These are phyloP conservation scores for Cremastinae sp. DNA, from an alignment of 2,888 invertebrate species.

Conservation along the genomic window DNA sequence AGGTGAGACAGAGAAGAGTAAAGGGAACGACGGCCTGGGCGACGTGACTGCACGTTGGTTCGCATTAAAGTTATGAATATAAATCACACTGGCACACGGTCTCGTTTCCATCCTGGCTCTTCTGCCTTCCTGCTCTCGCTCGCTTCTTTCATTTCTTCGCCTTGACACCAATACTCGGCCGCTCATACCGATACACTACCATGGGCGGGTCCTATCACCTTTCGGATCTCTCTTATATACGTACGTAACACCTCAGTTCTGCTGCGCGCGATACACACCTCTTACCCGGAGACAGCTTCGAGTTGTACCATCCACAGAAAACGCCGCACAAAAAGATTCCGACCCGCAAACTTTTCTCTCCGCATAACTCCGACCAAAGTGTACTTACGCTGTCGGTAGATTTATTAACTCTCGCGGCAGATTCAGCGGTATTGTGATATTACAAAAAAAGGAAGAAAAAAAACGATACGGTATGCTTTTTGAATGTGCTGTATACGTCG, in stretches of 20 bases:
- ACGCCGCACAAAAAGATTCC: slow-evolving; percentile 22
- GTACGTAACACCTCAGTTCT: neutral
- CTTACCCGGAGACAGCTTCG: slow-evolving; percentile 32
- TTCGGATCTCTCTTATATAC: slow-evolving; percentile 20
- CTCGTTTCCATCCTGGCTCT: slow-evolving; percentile 32
- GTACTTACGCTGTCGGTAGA: slow-evolving; percentile 42
- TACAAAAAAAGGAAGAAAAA: slow-evolving; percentile 13
- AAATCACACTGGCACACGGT: slow-evolving; percentile 70
- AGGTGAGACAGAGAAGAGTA: slow-evolving; percentile 25
- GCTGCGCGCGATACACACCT: slow-evolving; percentile 20
- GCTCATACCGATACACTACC: slow-evolving; percentile 14
- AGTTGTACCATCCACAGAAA: slow-evolving; percentile 13
- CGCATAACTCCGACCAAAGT: slow-evolving; percentile 28
- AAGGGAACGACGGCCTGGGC: slow-evolving; percentile 55
- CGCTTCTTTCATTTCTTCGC: slow-evolving; percentile 53
- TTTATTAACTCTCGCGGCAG: slow-evolving; percentile 48
- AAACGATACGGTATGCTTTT: slow-evolving; percentile 5
- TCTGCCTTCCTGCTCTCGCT: slow-evolving; percentile 18
- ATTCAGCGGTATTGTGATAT: slow-evolving; percentile 45
- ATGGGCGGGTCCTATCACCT: slow-evolving; percentile 8
- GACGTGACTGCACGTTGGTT: slow-evolving; percentile 75
- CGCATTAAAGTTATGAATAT: slow-evolving; percentile 78
- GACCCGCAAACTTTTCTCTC: slow-evolving; percentile 32
- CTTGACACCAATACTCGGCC: slow-evolving; percentile 34
- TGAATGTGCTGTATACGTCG: slow-evolving; percentile 32